Base-by-base conservation (phyloP, 2,888 invertebrate genomes). In the Leptinotarsa juncta region DNA sequence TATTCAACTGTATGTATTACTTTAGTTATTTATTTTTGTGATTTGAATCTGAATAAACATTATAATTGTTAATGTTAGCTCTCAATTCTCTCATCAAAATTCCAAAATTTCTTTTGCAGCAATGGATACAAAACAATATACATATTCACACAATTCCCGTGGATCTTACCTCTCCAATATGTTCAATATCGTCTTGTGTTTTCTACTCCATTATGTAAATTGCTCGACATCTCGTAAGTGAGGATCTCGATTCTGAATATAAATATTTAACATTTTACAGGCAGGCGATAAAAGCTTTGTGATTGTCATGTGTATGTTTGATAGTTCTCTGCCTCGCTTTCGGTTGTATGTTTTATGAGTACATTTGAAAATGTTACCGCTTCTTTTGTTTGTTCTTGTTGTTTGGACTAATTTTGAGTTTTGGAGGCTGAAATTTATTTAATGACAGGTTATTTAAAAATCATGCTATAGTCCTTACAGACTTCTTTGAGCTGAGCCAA, bases 201-300 rank as follows among this genome's bases (percentile, higher is more conserved):
- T 72, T 73, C 68, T 57, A 65, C 68, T 73, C 60, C 68, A 76
- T 77, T 77, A 77, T 77, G 77, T 72, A 77, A 77, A 77, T 77
- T 72, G 66, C 62, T 65, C 70, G 77, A 77, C 72, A 67, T 73
- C 65, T 66, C 67, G 65, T 74, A 72, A 72, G 74, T 75, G 69
- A 67, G 71, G 66, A 71, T 76, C 65, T 69, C 73, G 66, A 76
- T 76, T 74, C 65, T 71, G 75, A 78, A 80, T 81, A 81, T 81
- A 82, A 81, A 82, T 81, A 82, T 79, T 78, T 79, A 80, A 82
- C 79, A 78, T 80, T 81, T 81, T 78, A 80, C 80, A 79, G 76
- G 67, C 76, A 77, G 77, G 73, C 78, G 80, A 81, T 80, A 81
- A 81, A 81, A 81, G 80, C 81, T 80, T 81, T 80, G 71, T 77